Conservation (phyloP, 2,888 invertebrate species). For the Parnassius smintheus region DNA sequence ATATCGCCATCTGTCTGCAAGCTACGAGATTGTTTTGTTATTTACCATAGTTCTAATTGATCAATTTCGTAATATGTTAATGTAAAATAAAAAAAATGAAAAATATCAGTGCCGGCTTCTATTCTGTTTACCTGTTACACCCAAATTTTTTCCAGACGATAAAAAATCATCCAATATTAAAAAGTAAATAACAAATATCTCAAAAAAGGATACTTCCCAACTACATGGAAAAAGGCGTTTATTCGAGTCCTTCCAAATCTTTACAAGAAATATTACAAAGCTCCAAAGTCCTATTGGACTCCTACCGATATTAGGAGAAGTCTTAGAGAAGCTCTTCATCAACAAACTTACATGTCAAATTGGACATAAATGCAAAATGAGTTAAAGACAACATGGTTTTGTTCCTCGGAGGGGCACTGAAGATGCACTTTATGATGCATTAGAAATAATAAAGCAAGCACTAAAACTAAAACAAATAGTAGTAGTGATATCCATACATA, state of each 20-base stretch:
- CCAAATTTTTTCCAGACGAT: no score
- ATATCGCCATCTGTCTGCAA: no score
- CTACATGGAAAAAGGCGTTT: not conserved
- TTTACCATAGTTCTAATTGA: no score
- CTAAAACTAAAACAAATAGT: not conserved
- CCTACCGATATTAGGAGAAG: not conserved
- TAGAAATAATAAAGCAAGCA: not conserved
- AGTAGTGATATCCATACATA: not conserved
- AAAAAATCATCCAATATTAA: no score
- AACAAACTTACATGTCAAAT: not conserved
- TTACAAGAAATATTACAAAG: not conserved
- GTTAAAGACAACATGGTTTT: not conserved
- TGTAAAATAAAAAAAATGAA: no score
- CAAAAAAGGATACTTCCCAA: not conserved
- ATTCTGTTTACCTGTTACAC: no score
- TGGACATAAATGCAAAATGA: not conserved
- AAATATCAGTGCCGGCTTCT: no score
- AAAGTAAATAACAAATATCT: not conserved
- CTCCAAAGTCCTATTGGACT: not conserved
- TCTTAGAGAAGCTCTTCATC: not conserved
- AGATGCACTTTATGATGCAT: not conserved
- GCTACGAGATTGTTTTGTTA: no score
- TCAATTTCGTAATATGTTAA: no score
- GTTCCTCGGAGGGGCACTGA: not conserved
- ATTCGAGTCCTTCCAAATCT: not conserved